These are phyloP conservation scores for Listrodromus nycthemerus DNA, from an alignment of 2,888 invertebrate species.

Conservation along the genomic window DNA sequence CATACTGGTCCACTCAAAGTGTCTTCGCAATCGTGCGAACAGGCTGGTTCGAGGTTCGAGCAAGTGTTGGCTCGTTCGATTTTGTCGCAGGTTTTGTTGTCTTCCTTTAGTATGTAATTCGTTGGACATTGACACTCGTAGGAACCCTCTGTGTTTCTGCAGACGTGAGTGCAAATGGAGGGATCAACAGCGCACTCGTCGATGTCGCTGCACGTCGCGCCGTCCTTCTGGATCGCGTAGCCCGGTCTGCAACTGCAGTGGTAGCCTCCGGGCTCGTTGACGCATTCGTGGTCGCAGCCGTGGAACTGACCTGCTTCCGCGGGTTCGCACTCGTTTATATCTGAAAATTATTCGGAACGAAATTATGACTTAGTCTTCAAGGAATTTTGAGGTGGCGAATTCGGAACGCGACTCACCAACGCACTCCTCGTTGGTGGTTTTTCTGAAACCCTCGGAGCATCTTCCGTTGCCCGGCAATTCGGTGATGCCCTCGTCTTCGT, in stretches of 20 bases:
- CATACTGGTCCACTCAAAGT: conserved; percentile 83
- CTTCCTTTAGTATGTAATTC: conserved; percentile 80
- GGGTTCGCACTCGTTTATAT: conserved; percentile 86
- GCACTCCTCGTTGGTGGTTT: conserved; percentile 84
- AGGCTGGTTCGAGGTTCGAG: conserved; percentile 66
- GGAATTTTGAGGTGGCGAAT: background rate
- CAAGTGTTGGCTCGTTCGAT: conserved; percentile 76
- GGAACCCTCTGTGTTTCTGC: conserved; percentile 77
- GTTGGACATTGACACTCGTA: conserved; percentile 85
- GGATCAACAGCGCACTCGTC: conserved; percentile 79
- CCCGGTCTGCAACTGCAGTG: conserved; percentile 84
- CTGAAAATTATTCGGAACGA: conserved; percentile 76
- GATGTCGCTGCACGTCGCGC: conserved; percentile 77
- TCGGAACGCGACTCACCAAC: conserved; percentile 77
- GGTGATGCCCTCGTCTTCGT: conserved; percentile 73
- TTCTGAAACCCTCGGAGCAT: conserved; percentile 83
- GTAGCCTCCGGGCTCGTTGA: conserved; percentile 83
- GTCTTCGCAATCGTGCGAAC: conserved; percentile 79
- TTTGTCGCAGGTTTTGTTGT: conserved; percentile 74
- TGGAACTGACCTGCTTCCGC: conserved; percentile 84
- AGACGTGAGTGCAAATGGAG: conserved; percentile 77
- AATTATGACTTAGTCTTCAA: background rate
- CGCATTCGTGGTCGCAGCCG: conserved; percentile 85
- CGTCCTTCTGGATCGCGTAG: conserved; percentile 80
- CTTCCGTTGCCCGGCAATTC: conserved; percentile 75